phyloP scores from a whole-genome alignment of 2,888 invertebrate genomes.

The Lycocerus yunnanus region DNA sequence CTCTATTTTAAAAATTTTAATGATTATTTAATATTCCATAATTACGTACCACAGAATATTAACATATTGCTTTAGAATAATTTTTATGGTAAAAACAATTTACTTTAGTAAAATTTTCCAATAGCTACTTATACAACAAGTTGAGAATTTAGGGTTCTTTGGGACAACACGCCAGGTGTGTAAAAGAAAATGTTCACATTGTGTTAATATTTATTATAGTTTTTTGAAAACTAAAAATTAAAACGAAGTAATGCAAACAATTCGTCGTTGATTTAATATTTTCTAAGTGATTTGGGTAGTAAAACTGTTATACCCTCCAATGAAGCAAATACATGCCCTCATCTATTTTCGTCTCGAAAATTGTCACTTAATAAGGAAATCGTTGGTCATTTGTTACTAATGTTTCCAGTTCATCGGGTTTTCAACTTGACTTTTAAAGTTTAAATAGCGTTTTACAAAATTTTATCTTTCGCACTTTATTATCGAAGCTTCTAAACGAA shows the following conservation, averaged over 20 bases:
- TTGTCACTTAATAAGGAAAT: not conserved
- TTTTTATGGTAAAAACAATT: no score
- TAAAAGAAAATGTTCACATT: no score
- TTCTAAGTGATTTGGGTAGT: not conserved
- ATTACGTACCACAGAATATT: not conserved
- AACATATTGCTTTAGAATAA: not conserved
- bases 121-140: no score
- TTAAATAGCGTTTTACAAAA: not conserved
- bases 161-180: no score
- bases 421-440: not conserved
- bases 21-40: not conserved
- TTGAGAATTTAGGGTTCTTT: no score
- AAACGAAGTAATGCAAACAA: no score
- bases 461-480: not conserved
- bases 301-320: not conserved
- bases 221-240: no score
- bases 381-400: not conserved
- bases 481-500: not conserved
- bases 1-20: not conserved
- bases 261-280: no score
- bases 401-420: not conserved
- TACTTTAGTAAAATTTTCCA: no score
- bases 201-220: no score
- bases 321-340: not conserved
- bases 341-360: not conserved